Base-by-base conservation (phyloP, 2,797 vertebrate species). In the Sebastes itinus region DNA sequence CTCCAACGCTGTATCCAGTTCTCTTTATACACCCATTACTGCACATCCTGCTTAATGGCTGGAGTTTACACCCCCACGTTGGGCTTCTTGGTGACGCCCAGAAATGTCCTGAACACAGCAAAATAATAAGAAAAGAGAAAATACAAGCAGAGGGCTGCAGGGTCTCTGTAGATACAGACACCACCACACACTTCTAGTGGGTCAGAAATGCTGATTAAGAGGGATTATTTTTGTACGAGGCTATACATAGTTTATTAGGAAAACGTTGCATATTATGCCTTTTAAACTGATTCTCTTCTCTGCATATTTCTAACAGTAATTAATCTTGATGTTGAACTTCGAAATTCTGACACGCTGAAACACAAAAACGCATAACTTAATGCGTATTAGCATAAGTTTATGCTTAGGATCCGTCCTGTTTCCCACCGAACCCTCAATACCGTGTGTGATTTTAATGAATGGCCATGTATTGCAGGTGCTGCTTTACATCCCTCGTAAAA, bases 401-500 rank as follows among this genome's bases (percentile, higher is more conserved):
- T 73, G 64, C 72, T 82, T 38, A 22, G 70, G 46, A 77, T 80
- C 62, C 18, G 25, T 75, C 71, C 38, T 62, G 52, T 78, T 88
- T 86, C 72, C 76, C 73, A 32, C 62, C 4, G 27, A 78, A 68
- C 69, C 32, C 60, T 58, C 13, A 28, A 20, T 18, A 49, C 38
- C 27, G 28, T 65, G 33, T 77, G 70, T 56, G 66, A 70, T 74
- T 83, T 81, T 83, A 92, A 89, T 85, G 66, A 87, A 89, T 35
- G 58, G 61, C 35, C 55, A 10, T 46, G 55, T 70, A 68, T 77
- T 30, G 38, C 83, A 89, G 88, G 79, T 83, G 82, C 79, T 78
- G 74, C 86, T 82, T 87, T 77, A 86, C 84, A 88, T 88, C 75
- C 54, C 82, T 85, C 63, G 77, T 88, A 87, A 91, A 91, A 87